Evolutionary conservation across 2,888 invertebrate genomes (phyloP).

Genomic region (Rhimphoctona megacephalus): DNA sequence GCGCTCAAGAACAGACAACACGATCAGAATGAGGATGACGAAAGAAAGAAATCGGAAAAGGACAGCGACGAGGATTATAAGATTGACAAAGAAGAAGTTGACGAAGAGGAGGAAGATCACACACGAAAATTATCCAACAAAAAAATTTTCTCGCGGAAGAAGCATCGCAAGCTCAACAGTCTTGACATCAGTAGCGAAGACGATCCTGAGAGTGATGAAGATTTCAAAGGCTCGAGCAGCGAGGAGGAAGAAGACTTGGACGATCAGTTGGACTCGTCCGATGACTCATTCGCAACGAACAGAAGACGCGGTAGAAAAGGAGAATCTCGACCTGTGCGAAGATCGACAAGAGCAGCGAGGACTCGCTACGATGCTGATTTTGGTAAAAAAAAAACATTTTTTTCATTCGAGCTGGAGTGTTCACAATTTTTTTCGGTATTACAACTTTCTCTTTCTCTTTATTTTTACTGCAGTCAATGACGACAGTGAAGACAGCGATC

Average conservation of each 20-base stretch:
- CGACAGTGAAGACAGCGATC: constrained; percentile 87
- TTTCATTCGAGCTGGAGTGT: not conserved
- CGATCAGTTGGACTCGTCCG: constrained; percentile 86
- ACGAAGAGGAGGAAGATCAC: constrained; percentile 78
- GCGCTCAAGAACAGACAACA: constrained; percentile 80
- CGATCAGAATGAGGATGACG: constrained; percentile 85
- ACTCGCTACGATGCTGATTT: constrained; percentile 87
- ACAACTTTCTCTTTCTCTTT: not conserved
- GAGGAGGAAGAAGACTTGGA: constrained; percentile 87
- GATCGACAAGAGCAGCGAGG: constrained; percentile 86
- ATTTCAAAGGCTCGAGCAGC: constrained; percentile 94
- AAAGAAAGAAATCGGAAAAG: constrained; percentile 77
- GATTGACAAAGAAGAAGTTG: constrained; percentile 79
- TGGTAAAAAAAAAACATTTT: constrained; percentile 83
- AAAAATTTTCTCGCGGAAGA: constrained; percentile 84
- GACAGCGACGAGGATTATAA: constrained; percentile 83
- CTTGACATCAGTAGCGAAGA: constrained; percentile 93
- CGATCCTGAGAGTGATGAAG: constrained; percentile 94
- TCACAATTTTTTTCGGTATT: not conserved
- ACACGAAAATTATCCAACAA: constrained; percentile 75
- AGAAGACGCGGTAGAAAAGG: constrained; percentile 85
- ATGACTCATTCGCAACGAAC: constrained; percentile 86
- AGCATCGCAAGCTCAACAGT: constrained; percentile 91
- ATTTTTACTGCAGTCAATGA: constrained; percentile 85
- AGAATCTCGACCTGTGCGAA: constrained; percentile 85